phyloP scores from a whole-genome alignment of 1,140 invertebrate genomes.

The Drosophila orosa region DNA sequence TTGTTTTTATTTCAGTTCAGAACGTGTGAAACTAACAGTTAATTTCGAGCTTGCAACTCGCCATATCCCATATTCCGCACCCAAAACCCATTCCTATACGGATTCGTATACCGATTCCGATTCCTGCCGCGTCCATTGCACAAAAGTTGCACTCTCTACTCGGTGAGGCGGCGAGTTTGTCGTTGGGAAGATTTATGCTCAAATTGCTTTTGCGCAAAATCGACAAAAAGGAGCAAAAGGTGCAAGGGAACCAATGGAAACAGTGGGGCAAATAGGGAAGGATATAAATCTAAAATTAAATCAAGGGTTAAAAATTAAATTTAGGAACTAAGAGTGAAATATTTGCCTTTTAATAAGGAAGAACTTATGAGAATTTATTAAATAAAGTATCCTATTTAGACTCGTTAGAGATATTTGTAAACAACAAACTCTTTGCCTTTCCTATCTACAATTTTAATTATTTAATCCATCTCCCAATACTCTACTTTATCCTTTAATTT shows the following conservation, averaged over 20 bases:
- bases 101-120: slow-evolving; percentile 36
- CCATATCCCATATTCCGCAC: slow-evolving; percentile 42
- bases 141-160: slow-evolving; percentile 37
- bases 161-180: slow-evolving; percentile 63
- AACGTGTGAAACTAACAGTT: slow-evolving; percentile 80
- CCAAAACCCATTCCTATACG: slow-evolving; percentile 29
- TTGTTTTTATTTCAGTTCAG: slow-evolving; percentile 31
- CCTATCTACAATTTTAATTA: not conserved
- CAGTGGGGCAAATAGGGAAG: slow-evolving; percentile 27
- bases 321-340: not conserved
- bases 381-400: not conserved
- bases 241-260: not conserved
- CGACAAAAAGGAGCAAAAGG: slow-evolving; percentile 61
- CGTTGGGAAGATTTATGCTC: slow-evolving; percentile 76
- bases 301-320: not conserved
- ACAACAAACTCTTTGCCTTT: too few species aligned
- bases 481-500: not conserved
- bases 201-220: slow-evolving; percentile 82
- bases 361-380: not conserved
- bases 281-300: not conserved
- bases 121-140: slow-evolving; percentile 59
- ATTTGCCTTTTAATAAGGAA: not conserved
- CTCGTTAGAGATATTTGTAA: not conserved
- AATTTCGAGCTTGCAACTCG: slow-evolving; percentile 62
- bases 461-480: not conserved